phyloP scores from a whole-genome alignment of 1,140 invertebrate species.

The Platorchestia sp. region DNA sequence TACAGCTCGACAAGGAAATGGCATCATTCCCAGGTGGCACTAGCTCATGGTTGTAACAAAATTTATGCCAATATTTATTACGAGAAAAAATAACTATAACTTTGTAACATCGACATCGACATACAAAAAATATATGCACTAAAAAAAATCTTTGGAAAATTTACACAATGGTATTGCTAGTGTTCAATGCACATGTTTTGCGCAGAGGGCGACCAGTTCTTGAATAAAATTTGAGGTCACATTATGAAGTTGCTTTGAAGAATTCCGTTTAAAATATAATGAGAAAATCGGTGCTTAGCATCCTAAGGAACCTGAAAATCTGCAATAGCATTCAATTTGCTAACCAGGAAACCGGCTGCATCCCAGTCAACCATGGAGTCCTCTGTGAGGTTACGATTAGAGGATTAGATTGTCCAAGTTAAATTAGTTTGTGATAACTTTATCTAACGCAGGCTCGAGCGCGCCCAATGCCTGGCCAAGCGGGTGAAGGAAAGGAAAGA shows the following conservation, averaged over 20 bases:
- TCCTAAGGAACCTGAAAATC: neutral
- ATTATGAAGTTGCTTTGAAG: neutral
- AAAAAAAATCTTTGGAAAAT: too few relatives aligned
- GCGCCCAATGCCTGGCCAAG: neutral
- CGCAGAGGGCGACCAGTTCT: too few relatives aligned
- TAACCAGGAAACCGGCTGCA: neutral
- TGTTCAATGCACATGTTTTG: too few relatives aligned
- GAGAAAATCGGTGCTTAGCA: neutral
- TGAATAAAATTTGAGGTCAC: too few relatives aligned
- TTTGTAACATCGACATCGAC: too few relatives aligned
- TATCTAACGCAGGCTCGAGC: neutral
- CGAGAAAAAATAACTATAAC: too few relatives aligned
- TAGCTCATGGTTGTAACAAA: too few relatives aligned
- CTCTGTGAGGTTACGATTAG: conserved; percentile 10
- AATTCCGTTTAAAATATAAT: neutral
- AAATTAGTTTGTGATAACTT: conserved; percentile 35
- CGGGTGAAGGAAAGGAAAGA: neutral
- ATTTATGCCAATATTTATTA: too few relatives aligned
- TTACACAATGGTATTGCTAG: too few relatives aligned
- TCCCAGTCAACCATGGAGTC: neutral
- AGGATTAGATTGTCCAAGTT: conserved; percentile 34
- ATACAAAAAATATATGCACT: too few relatives aligned
- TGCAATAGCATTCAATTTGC: neutral
- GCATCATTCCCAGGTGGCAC: too few relatives aligned
- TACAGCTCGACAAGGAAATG: too few relatives aligned